A percentile compares a stretch with the other conserved stretches of the same genome.
phyloP scores from a whole-genome alignment of 2,888 invertebrate species.

The Galerucella calmariensis region DNA sequence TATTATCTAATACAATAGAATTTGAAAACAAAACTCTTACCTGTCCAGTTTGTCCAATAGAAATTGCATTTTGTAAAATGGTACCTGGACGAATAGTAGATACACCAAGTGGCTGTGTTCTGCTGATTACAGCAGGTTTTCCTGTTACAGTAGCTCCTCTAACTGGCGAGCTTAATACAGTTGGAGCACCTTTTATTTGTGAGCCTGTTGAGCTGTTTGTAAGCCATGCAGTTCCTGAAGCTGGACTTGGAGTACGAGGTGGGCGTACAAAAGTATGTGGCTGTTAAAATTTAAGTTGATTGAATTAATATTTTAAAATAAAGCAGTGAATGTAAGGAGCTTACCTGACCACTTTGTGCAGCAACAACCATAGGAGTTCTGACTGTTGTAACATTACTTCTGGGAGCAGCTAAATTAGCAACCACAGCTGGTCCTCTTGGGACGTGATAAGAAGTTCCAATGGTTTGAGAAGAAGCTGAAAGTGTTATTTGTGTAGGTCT shows the following conservation, averaged over 20 bases:
- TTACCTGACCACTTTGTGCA: conserved; percentile 56
- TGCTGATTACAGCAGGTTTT: conserved; percentile 59
- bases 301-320: conserved; percentile 7
- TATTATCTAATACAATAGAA: too few relatives aligned
- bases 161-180: conserved; percentile 62
- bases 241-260: conserved; percentile 63
- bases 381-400: conserved; percentile 70
- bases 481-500: conserved; percentile 63
- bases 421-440: conserved; percentile 78
- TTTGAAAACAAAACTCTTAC: conserved; percentile 41
- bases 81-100: conserved; percentile 61
- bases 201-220: conserved; percentile 60
- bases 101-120: conserved; percentile 58
- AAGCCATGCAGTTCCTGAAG: conserved; percentile 61
- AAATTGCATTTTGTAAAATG: conserved; percentile 63
- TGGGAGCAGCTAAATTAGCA: conserved; percentile 78
- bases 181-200: conserved; percentile 62
- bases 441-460: conserved; percentile 63
- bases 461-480: conserved; percentile 57
- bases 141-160: conserved; percentile 60
- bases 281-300: conserved; percentile 15
- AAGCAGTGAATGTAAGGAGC: neutral
- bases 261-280: conserved; percentile 60
- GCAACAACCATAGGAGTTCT: conserved; percentile 62
- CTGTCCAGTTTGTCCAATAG: conserved; percentile 61